Base-by-base conservation (phyloP, 2,888 invertebrate genomes). In the Drosophila atripex region DNA sequence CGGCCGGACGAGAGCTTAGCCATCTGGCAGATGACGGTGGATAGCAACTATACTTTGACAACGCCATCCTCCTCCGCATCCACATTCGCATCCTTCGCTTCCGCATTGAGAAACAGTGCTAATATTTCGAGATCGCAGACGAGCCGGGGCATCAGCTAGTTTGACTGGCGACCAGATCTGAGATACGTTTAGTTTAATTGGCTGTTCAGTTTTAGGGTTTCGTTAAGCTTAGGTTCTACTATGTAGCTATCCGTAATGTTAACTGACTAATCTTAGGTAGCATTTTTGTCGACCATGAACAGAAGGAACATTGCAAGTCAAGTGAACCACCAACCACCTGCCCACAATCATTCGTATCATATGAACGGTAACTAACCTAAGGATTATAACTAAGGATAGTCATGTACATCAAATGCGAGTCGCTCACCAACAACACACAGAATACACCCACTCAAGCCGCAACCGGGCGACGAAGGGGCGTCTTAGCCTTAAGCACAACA, bases 1-100 rank as follows among this genome's bases (percentile, higher is more conserved):
- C 76, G 85, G 38, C 91, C 91, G 56, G 74, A 88, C 38, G 88
- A 92, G 73, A 92, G 92, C 73, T 89, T 89, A 73, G 90, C 89
- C 54, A 86, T 93, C 70, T 92, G 93, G 91, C 89, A 89, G 73
- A 77, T 92, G 61, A 53, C 65, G 14, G 21, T 73, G 54, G 55
- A 57, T 8, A 71, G 72, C 7, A 84, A 78, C 51, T 72, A 58
- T 6, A 72, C 77, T 12, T 41, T 47, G 41, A 57, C 9, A 11
- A 43, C 43, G 12, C 21, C 43, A 16, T 23, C 23, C 9, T 30
- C n/a, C 12, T 18, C 46, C 50, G 23, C 82, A 59, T 41, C 4
- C 35, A 49, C 21, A 71, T 23, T 28, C 30, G 49, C 63, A 21
- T 30, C 61, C 23, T 60, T 25, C 35, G 21, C 46, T 39, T 60